These are phyloP conservation scores for Stictocephala bisonia DNA, from an alignment of 2,888 invertebrate species.

Conservation along the genomic window DNA sequence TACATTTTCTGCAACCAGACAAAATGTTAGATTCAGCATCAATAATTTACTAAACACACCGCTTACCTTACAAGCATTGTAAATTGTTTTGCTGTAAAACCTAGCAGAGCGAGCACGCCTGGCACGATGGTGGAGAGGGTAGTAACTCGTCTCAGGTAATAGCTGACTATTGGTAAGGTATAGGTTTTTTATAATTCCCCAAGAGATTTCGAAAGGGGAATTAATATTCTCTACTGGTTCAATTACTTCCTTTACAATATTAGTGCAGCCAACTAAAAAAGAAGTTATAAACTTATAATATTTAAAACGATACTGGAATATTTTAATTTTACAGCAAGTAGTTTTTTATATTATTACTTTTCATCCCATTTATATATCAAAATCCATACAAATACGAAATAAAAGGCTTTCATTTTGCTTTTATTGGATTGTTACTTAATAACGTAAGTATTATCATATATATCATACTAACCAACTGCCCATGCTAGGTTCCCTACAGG, in stretches of 20 bases:
- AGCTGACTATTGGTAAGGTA: conserved; percentile 82
- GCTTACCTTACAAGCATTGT: conserved; percentile 72
- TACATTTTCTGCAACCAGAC: no score
- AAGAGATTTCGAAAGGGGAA: conserved; percentile 81
- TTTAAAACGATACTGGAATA: no score
- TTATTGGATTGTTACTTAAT: no score
- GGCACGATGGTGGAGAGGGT: conserved; percentile 83
- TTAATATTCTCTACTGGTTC: conserved; percentile 80
- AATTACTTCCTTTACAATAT: conserved; percentile 77
- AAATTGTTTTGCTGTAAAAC: conserved; percentile 78
- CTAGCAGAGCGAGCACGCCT: conserved; percentile 78
- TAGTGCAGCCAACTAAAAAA: conserved; percentile 56
- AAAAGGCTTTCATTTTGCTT: no score
- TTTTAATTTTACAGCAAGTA: not conserved
- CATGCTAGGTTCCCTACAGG: no score
- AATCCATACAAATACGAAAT: no score
- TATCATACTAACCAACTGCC: no score
- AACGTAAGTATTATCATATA: no score
- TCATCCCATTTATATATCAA: no score
- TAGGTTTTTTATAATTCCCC: conserved; percentile 88
- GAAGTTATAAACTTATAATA: not conserved
- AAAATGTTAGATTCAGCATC: no score
- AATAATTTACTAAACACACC: no score
- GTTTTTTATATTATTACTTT: no score
- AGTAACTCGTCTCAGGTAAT: conserved; percentile 83